Conservation (phyloP, 2,113 vertebrate species). For the Eptesicus fuscus region DNA sequence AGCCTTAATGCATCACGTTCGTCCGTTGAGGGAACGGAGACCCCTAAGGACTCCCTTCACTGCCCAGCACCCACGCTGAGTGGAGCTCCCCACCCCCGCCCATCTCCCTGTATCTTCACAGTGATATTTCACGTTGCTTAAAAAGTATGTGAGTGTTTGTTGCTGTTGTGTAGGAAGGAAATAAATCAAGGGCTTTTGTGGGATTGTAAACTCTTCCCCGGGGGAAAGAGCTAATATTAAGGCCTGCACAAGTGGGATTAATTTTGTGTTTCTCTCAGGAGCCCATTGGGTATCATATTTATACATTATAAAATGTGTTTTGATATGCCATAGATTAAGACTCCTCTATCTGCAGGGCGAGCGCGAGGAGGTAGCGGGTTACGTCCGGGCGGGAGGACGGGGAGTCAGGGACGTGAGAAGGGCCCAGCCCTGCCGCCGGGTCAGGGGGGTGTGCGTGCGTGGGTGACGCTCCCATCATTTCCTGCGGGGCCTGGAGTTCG, state of each 20-base stretch:
- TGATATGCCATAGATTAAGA: constrained; percentile 84
- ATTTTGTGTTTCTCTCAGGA: constrained; percentile 82
- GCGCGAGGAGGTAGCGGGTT: neutral
- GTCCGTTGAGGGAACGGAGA: constrained; percentile 42
- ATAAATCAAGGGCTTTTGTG: constrained; percentile 84
- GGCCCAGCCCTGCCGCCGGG: neutral
- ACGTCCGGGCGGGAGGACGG: neutral
- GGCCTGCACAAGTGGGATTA: constrained; percentile 85
- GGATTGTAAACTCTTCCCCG: constrained; percentile 85
- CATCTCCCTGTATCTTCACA: constrained; percentile 66
- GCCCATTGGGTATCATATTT: constrained; percentile 83
- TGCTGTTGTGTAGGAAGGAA: constrained; percentile 83
- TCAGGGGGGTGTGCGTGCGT: neutral
- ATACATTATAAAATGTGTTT: constrained; percentile 84
- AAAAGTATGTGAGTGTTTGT: constrained; percentile 82
- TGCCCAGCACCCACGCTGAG: neutral
- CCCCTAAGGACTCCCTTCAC: constrained; percentile 40
- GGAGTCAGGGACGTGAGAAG: neutral
- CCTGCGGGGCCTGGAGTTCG: neutral
- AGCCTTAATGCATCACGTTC: constrained; percentile 51
- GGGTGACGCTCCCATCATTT: neutral
- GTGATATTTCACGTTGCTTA: constrained; percentile 79
- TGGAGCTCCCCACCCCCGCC: neutral
- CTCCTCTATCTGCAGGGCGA: constrained; percentile 72
- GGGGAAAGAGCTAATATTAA: constrained; percentile 84